Conservation (phyloP, 2,797 vertebrate genomes). For the Acanthurus lineatus region DNA sequence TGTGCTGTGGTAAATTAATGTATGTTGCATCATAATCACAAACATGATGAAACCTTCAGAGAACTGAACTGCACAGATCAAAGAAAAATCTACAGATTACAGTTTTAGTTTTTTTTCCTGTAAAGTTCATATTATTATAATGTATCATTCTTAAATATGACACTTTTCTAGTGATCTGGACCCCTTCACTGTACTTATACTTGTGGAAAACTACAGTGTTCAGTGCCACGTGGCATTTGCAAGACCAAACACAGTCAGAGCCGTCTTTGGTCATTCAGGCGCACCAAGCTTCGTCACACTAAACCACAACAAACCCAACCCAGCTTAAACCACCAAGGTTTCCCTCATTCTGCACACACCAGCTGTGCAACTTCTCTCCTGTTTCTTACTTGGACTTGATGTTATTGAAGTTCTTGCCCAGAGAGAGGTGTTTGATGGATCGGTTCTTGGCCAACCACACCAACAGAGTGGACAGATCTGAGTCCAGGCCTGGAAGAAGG, state of each 20-base stretch:
- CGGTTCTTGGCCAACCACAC: constrained; percentile 98
- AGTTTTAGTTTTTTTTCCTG: neutral
- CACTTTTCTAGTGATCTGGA: neutral
- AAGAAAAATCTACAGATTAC: neutral
- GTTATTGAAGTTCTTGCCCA: constrained; percentile 99
- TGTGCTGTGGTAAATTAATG: no score
- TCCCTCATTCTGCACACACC: neutral
- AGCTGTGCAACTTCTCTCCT: neutral
- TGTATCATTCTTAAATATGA: neutral
- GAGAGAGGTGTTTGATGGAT: constrained; percentile 94
- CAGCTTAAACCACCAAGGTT: neutral
- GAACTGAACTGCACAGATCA: neutral
- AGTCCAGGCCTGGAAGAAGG: constrained; percentile 90
- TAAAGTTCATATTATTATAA: neutral
- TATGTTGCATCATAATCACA: neutral
- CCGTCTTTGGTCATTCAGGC: neutral
- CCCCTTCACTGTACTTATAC: neutral
- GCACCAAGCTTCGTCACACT: neutral
- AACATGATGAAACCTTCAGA: neutral
- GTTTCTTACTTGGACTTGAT: constrained; percentile 95
- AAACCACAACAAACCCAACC: constrained; percentile 2
- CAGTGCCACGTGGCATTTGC: neutral
- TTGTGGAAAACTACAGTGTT: neutral
- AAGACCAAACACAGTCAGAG: neutral
- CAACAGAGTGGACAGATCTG: constrained; percentile 94